Conservation (phyloP, 2,113 vertebrate genomes). For the Dipodomys stephensi region DNA sequence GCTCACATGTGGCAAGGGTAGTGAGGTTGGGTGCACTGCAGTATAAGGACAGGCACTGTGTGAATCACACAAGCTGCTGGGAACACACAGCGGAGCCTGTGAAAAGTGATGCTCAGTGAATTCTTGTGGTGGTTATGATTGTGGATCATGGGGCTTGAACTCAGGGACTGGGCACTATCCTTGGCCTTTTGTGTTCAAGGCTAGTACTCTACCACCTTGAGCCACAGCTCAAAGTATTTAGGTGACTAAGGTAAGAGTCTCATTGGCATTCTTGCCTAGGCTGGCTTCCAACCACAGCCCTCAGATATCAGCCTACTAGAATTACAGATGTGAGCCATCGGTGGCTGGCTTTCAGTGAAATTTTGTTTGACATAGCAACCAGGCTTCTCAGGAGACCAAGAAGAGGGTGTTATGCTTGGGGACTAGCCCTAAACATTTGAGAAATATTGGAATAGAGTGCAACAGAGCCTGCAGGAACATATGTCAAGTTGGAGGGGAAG, state of each 20-base stretch:
- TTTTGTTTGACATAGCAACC: background rate
- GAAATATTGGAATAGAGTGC: background rate
- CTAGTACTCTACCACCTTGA: too few species aligned
- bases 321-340: too few species aligned
- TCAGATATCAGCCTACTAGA: too few species aligned
- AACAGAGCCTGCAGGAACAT: background rate
- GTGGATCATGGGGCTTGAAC: too few species aligned
- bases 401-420: background rate
- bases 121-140: background rate
- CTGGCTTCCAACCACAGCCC: too few species aligned
- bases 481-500: accelerated
- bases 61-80: background rate
- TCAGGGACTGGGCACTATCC: too few species aligned
- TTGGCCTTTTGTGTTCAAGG: too few species aligned
- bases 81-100: background rate
- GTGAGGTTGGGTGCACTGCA: background rate
- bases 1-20: background rate
- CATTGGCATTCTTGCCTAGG: too few species aligned
- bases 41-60: background rate
- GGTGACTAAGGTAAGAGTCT: too few species aligned
- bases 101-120: background rate
- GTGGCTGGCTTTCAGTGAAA: too few species aligned
- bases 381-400: background rate
- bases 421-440: background rate
- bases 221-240: too few species aligned